Percentiles rank a stretch among this genome's conserved stretches.
Evolutionary conservation across 2,888 invertebrate species (phyloP).

Genomic region (Spialia ferax): DNA sequence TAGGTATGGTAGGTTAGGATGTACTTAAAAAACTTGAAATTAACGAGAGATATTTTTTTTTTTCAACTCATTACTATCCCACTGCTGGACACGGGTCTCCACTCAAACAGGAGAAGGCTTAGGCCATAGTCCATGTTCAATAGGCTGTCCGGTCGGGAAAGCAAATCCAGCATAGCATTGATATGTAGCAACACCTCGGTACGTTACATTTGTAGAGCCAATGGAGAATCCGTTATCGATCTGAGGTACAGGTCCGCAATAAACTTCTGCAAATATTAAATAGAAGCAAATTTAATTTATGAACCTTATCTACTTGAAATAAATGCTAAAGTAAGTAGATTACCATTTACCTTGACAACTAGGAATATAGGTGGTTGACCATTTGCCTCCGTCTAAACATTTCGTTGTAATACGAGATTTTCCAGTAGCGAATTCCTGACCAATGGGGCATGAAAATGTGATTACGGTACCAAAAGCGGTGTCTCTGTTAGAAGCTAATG

Average conservation of each 20-base stretch:
- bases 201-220: constrained; percentile 98
- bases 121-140: no score
- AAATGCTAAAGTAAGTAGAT: neutral
- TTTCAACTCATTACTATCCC: no score
- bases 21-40: no score
- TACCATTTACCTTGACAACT: constrained; percentile 93
- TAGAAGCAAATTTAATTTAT: neutral
- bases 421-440: constrained; percentile 97
- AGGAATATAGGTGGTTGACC: constrained; percentile 97
- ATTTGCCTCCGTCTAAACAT: constrained; percentile 96
- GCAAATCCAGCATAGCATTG: constrained; percentile 99
- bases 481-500: constrained; percentile 96
- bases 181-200: constrained; percentile 96
- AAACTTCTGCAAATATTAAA: constrained; percentile 88
- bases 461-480: constrained; percentile 96
- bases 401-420: constrained; percentile 93
- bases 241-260: constrained; percentile 99
- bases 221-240: constrained; percentile 99
- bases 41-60: no score
- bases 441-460: constrained; percentile 96
- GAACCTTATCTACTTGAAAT: neutral
- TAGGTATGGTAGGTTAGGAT: no score
- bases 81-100: no score
- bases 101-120: no score
- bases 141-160: constrained; percentile 95